Conservation (phyloP, 1,140 invertebrate species). For the Ceratina japonica region DNA sequence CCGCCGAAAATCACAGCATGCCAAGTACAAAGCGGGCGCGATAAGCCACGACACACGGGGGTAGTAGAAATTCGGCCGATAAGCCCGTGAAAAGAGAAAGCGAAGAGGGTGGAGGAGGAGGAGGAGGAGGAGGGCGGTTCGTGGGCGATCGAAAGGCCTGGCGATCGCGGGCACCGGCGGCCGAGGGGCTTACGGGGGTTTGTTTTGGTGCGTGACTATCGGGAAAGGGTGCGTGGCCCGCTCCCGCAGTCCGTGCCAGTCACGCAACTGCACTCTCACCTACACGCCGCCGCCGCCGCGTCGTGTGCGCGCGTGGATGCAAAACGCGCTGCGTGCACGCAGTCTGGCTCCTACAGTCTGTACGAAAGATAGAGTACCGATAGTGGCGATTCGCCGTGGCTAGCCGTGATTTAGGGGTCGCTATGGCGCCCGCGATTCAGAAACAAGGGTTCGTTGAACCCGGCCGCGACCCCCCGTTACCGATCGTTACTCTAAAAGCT, state of each 20-base stretch:
- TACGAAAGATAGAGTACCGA: slow-evolving; percentile 66
- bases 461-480: not conserved
- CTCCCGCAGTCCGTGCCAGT: slow-evolving; percentile 55
- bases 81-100: not conserved
- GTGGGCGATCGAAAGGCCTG: slow-evolving; percentile 9
- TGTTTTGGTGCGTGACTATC: slow-evolving; percentile 64
- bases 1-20: not conserved
- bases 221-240: slow-evolving; percentile 45
- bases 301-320: slow-evolving; percentile 31
- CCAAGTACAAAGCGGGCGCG: not conserved
- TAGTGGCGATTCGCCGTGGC: slow-evolving; percentile 53
- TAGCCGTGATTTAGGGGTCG: slow-evolving; percentile 66
- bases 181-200: slow-evolving; percentile 26
- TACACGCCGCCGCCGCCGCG: no score
- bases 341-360: slow-evolving; percentile 41
- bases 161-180: not conserved
- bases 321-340: slow-evolving; percentile 50
- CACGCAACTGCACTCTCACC: slow-evolving; percentile 58
- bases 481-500: slow-evolving; percentile 39
- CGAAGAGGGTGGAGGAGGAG: no score
- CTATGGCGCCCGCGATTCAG: slow-evolving; percentile 64
- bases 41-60: no score
- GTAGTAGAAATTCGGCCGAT: not conserved
- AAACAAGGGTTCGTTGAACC: slow-evolving; percentile 66
- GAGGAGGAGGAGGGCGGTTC: not conserved